These are phyloP conservation scores for Eupeodes luniger DNA, from an alignment of 2,888 invertebrate genomes.

Conservation along the genomic window DNA sequence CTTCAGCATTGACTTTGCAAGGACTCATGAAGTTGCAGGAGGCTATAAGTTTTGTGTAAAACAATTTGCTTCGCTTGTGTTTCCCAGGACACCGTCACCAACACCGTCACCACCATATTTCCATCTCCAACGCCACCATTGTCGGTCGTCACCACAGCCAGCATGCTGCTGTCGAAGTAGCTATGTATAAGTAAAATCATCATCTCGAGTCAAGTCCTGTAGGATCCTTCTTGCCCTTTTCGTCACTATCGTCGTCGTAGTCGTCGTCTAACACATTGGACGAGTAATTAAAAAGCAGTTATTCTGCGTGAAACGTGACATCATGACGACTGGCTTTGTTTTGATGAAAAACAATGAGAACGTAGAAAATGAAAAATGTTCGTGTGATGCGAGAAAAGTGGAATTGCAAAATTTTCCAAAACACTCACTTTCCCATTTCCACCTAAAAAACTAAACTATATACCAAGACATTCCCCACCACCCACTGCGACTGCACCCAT, in stretches of 20 bases:
- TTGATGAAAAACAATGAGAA: slow-evolving; percentile 60
- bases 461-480: neutral
- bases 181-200: neutral
- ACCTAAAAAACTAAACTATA: neutral
- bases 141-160: neutral
- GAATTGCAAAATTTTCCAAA: slow-evolving; percentile 47
- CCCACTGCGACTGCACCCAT: neutral
- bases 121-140: neutral
- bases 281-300: slow-evolving; percentile 75
- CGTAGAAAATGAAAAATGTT: slow-evolving; percentile 49
- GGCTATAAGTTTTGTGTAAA: slow-evolving; percentile 53
- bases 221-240: slow-evolving; percentile 15
- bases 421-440: neutral
- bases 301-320: slow-evolving; percentile 75
- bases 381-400: slow-evolving; percentile 23
- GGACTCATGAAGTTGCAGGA: slow-evolving; percentile 24
- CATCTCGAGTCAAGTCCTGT: slow-evolving; percentile 8
- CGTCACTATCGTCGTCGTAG: slow-evolving; percentile 21
- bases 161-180: slow-evolving; percentile 15
- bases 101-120: no score
- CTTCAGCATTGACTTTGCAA: slow-evolving; percentile 41
- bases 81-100: slow-evolving; percentile 25
- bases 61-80: slow-evolving; percentile 66
- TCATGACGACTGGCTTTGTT: slow-evolving; percentile 73
- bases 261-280: slow-evolving; percentile 59